These are phyloP conservation scores for Amorpha juglandis DNA, from an alignment of 2,888 invertebrate species.

Conservation along the genomic window DNA sequence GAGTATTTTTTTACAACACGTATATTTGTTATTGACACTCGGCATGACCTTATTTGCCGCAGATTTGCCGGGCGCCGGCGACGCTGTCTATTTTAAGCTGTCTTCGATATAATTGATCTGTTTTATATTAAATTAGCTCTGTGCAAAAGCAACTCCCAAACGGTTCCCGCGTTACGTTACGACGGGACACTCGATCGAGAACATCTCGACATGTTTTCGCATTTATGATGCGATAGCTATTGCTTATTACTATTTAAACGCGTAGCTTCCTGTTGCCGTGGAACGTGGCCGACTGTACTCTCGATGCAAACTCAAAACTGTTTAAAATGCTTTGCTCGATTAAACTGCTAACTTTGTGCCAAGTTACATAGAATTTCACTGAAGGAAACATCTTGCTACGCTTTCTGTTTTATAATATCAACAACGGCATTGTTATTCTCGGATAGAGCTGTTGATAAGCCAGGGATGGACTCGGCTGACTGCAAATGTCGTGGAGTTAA, in stretches of 20 bases:
- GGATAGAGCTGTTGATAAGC: constrained; percentile 17
- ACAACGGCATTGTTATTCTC: constrained; percentile 16
- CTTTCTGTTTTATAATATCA: constrained; percentile 21
- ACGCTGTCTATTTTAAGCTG: constrained; percentile 16
- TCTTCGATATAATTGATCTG: constrained; percentile 22
- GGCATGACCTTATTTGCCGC: constrained; percentile 13
- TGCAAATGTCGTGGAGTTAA: background rate
- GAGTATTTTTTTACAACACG: background rate
- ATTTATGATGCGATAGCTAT: constrained; percentile 13
- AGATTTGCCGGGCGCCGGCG: constrained; percentile 12
- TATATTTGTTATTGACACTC: constrained; percentile 16
- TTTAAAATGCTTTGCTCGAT: constrained; percentile 21
- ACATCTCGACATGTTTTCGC: background rate
- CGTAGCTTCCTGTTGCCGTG: constrained; percentile 10
- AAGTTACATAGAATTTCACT: constrained; percentile 15
- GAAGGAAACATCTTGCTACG: constrained; percentile 24
- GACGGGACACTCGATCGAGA: background rate
- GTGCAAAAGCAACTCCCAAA: constrained; percentile 23
- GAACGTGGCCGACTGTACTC: constrained; percentile 13
- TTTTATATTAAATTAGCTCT: constrained; percentile 23
- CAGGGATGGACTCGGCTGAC: constrained; percentile 5
- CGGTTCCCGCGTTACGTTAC: constrained; percentile 17
- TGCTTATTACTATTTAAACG: constrained; percentile 18
- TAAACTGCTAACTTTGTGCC: constrained; percentile 14
- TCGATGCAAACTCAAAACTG: constrained; percentile 10